phyloP scores from a whole-genome alignment of 1,140 invertebrate genomes.

The Tetramorium parvispinum region DNA sequence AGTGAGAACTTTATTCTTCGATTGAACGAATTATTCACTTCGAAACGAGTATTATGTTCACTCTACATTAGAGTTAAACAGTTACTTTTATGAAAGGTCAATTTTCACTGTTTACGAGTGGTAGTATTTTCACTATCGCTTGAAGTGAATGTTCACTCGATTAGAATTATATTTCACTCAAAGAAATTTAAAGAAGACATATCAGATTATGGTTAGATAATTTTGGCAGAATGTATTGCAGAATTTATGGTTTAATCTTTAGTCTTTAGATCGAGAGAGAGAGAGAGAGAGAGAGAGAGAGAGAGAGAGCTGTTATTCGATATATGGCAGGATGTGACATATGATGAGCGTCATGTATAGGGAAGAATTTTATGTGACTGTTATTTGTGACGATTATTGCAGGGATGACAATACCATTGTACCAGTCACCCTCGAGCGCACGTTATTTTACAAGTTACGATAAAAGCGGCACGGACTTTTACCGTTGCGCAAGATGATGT shows the following conservation, averaged over 20 bases:
- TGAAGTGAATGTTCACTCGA: too few relatives aligned
- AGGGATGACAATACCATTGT: conserved; percentile 34
- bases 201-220: background rate
- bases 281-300: background rate
- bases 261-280: background rate
- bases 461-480: conserved; percentile 51
- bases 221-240: background rate
- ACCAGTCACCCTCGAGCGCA: background rate
- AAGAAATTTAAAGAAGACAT: too few relatives aligned
- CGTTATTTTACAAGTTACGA: conserved; percentile 57
- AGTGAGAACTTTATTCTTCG: too few relatives aligned
- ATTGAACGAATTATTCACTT: too few relatives aligned
- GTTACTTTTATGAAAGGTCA: too few relatives aligned
- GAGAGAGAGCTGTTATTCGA: background rate
- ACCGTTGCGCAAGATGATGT: conserved; percentile 44
- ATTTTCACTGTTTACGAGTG: too few relatives aligned
- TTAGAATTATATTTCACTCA: too few relatives aligned
- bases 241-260: background rate
- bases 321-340: background rate
- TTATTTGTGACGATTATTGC: conserved; percentile 34
- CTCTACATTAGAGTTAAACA: too few relatives aligned
- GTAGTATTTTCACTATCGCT: too few relatives aligned
- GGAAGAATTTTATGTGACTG: conserved; percentile 24
- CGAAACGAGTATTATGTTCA: too few relatives aligned
- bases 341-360: background rate